These are phyloP conservation scores for Nesidiocoris tenuis DNA, from an alignment of 2,888 invertebrate genomes.

Conservation along the genomic window DNA sequence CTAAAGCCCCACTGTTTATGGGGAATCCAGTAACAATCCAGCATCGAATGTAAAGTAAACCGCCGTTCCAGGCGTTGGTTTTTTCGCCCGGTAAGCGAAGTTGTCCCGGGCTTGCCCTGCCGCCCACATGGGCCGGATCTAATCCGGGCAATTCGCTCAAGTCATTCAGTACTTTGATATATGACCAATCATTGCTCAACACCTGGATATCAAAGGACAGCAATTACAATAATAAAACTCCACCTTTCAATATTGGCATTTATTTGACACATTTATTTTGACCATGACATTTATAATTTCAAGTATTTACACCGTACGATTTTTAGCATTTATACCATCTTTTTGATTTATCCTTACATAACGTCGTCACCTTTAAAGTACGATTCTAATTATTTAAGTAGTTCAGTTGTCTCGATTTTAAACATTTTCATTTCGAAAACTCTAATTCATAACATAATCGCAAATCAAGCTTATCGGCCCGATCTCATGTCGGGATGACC, in stretches of 20 bases:
- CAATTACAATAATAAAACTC: neutral
- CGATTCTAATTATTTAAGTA: neutral
- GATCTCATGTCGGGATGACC: no score
- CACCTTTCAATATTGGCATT: slow-evolving; percentile 10
- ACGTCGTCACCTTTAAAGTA: neutral
- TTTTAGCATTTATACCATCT: neutral
- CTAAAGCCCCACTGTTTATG: no score
- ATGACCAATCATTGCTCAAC: no score
- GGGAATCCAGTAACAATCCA: no score
- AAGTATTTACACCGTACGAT: slow-evolving; percentile 19
- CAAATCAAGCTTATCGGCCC: slow-evolving; percentile 5
- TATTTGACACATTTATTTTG: slow-evolving; percentile 36
- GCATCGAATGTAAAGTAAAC: no score
- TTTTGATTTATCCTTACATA: neutral
- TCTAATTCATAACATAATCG: slow-evolving; percentile 3
- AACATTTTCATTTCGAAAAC: neutral
- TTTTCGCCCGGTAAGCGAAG: no score
- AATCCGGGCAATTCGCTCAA: no score
- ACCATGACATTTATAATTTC: slow-evolving; percentile 26
- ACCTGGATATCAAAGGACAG: neutral
- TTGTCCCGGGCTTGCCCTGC: no score
- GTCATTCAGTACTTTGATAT: no score
- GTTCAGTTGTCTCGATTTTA: neutral
- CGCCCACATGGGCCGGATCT: no score
- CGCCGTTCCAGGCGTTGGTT: no score